Evolutionary conservation across 1,140 invertebrate species (phyloP), one percentile per base, ranked within the genome.

Genomic region (Phymastichus coffea): DNA sequence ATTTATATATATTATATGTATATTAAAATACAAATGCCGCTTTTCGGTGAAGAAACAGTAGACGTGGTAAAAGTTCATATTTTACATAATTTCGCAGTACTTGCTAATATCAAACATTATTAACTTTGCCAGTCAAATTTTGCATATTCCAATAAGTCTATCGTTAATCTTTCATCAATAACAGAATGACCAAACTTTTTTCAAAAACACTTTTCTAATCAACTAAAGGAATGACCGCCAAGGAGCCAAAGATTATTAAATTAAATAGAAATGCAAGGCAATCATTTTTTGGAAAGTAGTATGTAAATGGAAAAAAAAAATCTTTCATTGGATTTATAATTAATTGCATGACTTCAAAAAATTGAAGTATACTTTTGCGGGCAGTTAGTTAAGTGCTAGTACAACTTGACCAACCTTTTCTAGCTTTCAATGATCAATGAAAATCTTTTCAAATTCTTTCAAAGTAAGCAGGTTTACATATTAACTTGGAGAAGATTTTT

Each of bases 11-110:
- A 58, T 49, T 37, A 22, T 59, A 43, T 54, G 37, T 68, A 66
- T 75, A 75, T 73, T 75, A 75, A 75, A 75, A 75, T 74, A 75
- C 72, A 75, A 75, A 74, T 74, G 70, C 70, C 68, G 65, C 68
- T 76, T 62, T 77, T 81, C 23, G 80, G 78, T 60, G 80, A 81
- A 9, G 76, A 80, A 53, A 81, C 79, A 66, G 77, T 81, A 72
- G 17, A 63, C 66, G 53, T 64, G 57, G 8, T 17, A 49, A 33
- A 37, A n/a, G 6, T 49, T 53, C 46, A 37, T 51, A 53, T 53
- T 37, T 60, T 54, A 60, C 48, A 53, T 44, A 30, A 30, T 53
- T 22, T 43, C n/a, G 20, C 46, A 28, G 28, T 54, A 40, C 40
- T 47, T 30, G 35, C 14, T n/a, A 19, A 40, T 54, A 22, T 54